Percentiles rank a stretch among this genome's conserved stretches.
phyloP scores from a whole-genome alignment of 1,140 invertebrate species.

The Drosophila santomea region DNA sequence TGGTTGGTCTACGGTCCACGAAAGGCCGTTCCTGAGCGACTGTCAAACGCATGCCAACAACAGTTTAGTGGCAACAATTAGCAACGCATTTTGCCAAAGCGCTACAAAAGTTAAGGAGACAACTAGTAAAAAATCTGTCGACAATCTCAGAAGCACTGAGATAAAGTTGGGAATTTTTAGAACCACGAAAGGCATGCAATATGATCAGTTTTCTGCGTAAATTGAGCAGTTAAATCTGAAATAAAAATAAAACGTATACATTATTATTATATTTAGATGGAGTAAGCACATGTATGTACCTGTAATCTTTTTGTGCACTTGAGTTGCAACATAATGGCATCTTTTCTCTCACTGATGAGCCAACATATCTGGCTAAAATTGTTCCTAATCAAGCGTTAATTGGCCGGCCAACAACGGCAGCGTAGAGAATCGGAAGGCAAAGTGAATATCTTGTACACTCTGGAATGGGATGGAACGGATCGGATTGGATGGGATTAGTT shows the following conservation, averaged over 20 bases:
- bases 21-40: constrained; percentile 53
- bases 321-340: no score
- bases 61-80: constrained; percentile 80
- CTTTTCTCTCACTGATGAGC: constrained; percentile 9
- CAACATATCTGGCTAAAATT: constrained; percentile 23
- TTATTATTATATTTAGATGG: no score
- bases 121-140: constrained; percentile 5
- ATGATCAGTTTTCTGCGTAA: background rate
- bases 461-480: constrained; percentile 20
- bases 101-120: constrained; percentile 37
- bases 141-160: constrained; percentile 3
- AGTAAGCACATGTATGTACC: no score
- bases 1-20: constrained; percentile 1
- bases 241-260: no score
- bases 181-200: background rate
- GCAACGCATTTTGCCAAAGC: constrained; percentile 77
- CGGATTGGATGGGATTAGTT: constrained; percentile 17
- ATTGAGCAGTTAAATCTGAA: no score
- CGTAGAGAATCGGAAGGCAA: constrained; percentile 26
- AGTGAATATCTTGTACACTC: constrained; percentile 44
- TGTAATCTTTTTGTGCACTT: no score
- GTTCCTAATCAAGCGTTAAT: constrained; percentile 73
- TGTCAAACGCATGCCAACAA: constrained; percentile 82
- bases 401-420: constrained; percentile 52
- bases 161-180: background rate